Conservation (phyloP, 2,113 vertebrate species). For the Laterallus jamaicensis region DNA sequence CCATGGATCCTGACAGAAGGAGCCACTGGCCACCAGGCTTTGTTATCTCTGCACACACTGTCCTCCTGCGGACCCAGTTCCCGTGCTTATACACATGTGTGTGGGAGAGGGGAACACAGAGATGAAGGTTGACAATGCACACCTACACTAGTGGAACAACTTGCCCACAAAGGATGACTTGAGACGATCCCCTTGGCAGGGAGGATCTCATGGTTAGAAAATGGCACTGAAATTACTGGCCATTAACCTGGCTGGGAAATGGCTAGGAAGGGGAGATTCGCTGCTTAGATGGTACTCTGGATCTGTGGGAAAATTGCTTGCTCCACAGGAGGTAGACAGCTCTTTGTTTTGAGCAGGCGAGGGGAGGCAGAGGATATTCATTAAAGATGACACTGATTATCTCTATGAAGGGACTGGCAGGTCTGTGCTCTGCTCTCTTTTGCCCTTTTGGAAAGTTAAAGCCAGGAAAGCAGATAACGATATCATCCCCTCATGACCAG, state of each 20-base stretch:
- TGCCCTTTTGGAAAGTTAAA: background rate
- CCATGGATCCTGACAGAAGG: background rate
- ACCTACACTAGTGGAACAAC: background rate
- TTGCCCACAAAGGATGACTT: background rate
- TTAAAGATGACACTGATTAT: background rate
- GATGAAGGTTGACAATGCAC: background rate
- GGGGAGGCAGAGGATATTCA: background rate
- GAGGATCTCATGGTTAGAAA: background rate
- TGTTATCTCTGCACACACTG: background rate
- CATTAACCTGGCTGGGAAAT: background rate
- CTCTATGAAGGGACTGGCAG: background rate
- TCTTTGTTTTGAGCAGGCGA: background rate
- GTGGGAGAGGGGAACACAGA: background rate
- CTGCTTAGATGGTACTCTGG: background rate
- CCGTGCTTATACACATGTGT: background rate
- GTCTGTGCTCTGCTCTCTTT: background rate
- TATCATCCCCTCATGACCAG: background rate
- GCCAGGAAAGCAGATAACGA: background rate
- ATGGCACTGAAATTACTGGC: background rate
- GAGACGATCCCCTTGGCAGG: background rate
- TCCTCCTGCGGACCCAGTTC: background rate
- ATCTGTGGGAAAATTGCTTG: background rate
- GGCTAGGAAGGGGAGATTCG: background rate
- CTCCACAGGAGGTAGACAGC: background rate
- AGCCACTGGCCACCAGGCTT: background rate